Base-by-base conservation (phyloP, 2,888 invertebrate species). In the Elysia crispata region DNA sequence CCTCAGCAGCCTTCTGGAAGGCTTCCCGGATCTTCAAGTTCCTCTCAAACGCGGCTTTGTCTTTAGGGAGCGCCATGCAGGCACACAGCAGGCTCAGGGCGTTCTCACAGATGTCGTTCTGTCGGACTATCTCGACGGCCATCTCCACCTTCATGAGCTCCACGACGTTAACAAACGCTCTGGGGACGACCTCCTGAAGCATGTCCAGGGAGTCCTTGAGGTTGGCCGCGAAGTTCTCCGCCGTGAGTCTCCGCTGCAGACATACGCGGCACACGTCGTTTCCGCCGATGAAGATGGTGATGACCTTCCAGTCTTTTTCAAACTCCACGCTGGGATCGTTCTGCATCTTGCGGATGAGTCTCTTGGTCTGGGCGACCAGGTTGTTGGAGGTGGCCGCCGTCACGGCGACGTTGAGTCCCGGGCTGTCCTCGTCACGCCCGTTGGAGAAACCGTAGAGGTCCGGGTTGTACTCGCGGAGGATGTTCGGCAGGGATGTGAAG, bases 151-250 rank as follows among this genome's bases (percentile, higher is more conserved):
- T 89, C 6, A 92, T 84, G 31, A 91, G 86, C 75, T 88, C 85
- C 5, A 92, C 90, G 30, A 92, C 81, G 77, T 91, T 91, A 54
- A 92, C 89, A 76, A 92, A 88, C 13, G 89, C 87, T 62, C 89
- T 81, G 3, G 91, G 92, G 23, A 92, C 84, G 60, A 88, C 83
- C 5, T 81, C 83, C 57, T 90, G 87, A 0, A 92, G 86, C 41
- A 86, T 83, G 83, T 91, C 91, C 50, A 92, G 80, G 0, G 89
- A 88, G 50, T 83, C 79, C 79, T 86, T 77, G 20, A 92, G 77
- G 79, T 89, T 83, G 13, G 74, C 79, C 0, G 76, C 75, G 81
- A 89, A 91, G 8, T 80, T 85, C 18, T 83, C 83, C 0, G 84
- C 85, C 6, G 76, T 84, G 74, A 83, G 86, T 15, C 60, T 5